Base-by-base conservation (phyloP, 2,113 vertebrate species). In the Nestor notabilis region DNA sequence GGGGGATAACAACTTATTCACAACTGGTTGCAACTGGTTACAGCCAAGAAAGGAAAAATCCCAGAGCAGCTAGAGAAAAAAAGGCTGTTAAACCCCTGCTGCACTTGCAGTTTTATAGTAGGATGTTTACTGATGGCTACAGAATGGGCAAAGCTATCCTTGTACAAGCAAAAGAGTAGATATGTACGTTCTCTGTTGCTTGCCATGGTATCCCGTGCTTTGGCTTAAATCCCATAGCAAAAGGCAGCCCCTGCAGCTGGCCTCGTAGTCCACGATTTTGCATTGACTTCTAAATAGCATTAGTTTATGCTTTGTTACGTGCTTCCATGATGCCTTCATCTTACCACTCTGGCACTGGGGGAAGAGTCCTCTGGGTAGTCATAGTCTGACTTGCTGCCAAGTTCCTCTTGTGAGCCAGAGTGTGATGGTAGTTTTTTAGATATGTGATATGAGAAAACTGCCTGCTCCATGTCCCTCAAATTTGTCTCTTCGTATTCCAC, bases 1-100 rank as follows among this genome's bases (percentile, higher is more conserved):
- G 97, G 94, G 89, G 95, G 88, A 89, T 95, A 97, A 94, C 72
- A 27, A 98, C 95, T 98, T 94, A 94, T 94, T 98, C 93, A 93
- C 96, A 96, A 97, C 96, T 95, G 88, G 90, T 89, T 96, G 92
- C 79, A 90, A 91, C 95, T 97, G 84, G 95, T 96, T 98, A 88
- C 61, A 95, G 86, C 89, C 91, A 95, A 95, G 95, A 76, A 94
- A 96, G 74, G 64, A 94, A 95, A 97, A 93, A 83, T 93, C 56
- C 71, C 83, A 95, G 72, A 93, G 47, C 86, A 78, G 66, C 65
- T 88, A 85, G 79, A 85, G 58, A 66, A 39, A 72, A 87, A 83
- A 83, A 84, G 60, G 41, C 94, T 83, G 20, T 92, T 92, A 41
- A 83, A 84, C 41, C 70, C 63, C 37, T 87, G 71, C 84, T 95